Conservation (phyloP, 2,113 vertebrate genomes). For the Hepsetus odoe region DNA sequence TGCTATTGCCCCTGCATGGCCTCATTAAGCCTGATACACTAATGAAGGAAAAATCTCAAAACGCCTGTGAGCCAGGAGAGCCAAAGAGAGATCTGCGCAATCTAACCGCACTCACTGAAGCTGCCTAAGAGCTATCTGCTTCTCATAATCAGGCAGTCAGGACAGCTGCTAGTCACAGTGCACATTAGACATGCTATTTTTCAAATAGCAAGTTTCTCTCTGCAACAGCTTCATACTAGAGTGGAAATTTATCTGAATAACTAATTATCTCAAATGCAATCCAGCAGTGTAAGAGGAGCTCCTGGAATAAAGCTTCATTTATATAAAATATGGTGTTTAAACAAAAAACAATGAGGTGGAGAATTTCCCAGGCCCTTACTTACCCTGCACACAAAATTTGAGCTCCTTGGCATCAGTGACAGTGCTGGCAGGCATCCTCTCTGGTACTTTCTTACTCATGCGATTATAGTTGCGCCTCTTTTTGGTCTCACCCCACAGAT, state of each 20-base stretch:
- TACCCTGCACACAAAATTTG: conserved; percentile 93
- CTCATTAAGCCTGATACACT: conserved; percentile 29
- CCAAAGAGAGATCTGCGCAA: conserved; percentile 7
- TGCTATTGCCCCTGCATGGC: conserved; percentile 40
- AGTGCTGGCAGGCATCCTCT: conserved; percentile 70
- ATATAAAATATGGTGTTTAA: no score
- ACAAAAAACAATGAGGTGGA: no score
- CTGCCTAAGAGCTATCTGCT: conserved; percentile 27
- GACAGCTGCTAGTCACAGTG: conserved; percentile 25
- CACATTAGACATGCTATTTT: conserved; percentile 40
- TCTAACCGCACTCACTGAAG: conserved; percentile 30
- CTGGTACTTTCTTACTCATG: conserved; percentile 84
- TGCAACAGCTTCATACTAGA: conserved; percentile 8
- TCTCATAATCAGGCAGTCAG: conserved; percentile 39
- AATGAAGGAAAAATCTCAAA: conserved; percentile 51
- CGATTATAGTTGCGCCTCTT: conserved; percentile 85
- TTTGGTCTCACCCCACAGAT: conserved; percentile 93
- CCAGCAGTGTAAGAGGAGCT: neutral
- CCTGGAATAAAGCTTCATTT: neutral
- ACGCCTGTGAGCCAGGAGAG: conserved; percentile 40
- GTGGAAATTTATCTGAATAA: conserved; percentile 29
- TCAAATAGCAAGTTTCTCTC: conserved; percentile 29
- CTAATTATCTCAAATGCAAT: conserved; percentile 30
- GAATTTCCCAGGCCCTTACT: conserved; percentile 64
- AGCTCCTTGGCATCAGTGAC: conserved; percentile 90